phyloP scores from a whole-genome alignment of 2,888 invertebrate species.

The Vesta saturnalis region DNA sequence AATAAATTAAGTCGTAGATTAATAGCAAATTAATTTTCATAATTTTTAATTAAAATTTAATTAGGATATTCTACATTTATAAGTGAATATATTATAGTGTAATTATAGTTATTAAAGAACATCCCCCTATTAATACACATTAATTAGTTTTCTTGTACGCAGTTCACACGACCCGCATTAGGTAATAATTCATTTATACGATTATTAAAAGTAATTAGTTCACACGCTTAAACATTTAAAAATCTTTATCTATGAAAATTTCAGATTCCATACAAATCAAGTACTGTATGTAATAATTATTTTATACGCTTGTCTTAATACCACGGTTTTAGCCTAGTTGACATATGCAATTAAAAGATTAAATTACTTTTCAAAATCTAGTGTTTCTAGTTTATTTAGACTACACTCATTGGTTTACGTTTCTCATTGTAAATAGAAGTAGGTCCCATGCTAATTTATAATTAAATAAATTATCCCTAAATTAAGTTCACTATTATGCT shows the following conservation, averaged over 20 bases:
- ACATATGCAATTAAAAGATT: conserved; percentile 2
- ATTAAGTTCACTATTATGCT: too few relatives aligned
- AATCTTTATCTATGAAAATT: not conserved
- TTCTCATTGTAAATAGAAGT: too few relatives aligned
- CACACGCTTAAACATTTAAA: not conserved
- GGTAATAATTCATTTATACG: not conserved
- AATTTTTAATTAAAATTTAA: conserved; percentile 7
- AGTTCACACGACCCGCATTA: conserved; percentile 11
- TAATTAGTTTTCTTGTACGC: conserved; percentile 3
- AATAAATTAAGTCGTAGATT: not conserved
- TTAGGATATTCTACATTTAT: not conserved
- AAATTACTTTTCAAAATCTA: not conserved
- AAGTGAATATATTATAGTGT: conserved; percentile 7
- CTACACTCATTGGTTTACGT: too few relatives aligned
- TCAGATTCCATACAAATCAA: not conserved
- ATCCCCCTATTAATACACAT: conserved; percentile 9
- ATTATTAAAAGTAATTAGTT: not conserved
- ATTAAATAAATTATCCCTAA: too few relatives aligned
- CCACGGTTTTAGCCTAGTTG: not conserved
- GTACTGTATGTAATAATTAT: not conserved
- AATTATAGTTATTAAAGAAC: conserved; percentile 10
- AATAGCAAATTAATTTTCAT: conserved; percentile 2
- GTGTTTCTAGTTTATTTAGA: too few relatives aligned
- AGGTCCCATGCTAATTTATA: too few relatives aligned
- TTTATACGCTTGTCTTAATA: not conserved